Percentiles rank a stretch among this genome's conserved stretches.
Conservation (phyloP, 2,113 vertebrate species). For the Amia ocellicauda region DNA sequence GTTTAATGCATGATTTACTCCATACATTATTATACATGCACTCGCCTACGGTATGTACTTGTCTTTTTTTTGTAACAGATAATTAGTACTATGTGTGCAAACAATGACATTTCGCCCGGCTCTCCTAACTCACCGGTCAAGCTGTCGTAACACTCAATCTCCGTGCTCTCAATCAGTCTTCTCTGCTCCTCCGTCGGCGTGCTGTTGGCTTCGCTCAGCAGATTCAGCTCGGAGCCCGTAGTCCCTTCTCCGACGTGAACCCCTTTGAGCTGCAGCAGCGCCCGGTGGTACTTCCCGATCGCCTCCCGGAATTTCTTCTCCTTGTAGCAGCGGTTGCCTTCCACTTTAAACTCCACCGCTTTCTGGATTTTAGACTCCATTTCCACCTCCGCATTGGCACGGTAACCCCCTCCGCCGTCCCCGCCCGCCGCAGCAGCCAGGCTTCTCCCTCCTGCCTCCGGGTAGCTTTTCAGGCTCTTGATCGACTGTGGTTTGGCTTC, state of each 20-base stretch:
- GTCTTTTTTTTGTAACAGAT: too few species aligned
- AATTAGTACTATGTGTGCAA: too few species aligned
- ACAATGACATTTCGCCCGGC: too few species aligned
- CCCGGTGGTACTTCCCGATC: conserved; percentile 87
- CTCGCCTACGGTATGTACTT: too few species aligned
- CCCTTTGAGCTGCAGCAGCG: conserved; percentile 85
- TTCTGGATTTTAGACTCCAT: conserved; percentile 82
- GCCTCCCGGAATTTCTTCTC: conserved; percentile 91
- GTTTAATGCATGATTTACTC: too few species aligned
- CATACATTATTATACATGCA: too few species aligned
- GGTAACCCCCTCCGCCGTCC: conserved; percentile 43
- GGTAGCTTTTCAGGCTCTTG: conserved; percentile 68
- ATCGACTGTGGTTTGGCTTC: conserved; percentile 66
- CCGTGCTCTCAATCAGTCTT: conserved; percentile 79
- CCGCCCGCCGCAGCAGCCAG: conserved; percentile 66
- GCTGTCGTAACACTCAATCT: conserved; percentile 90
- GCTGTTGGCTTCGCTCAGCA: conserved; percentile 55
- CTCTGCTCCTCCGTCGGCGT: conserved; percentile 81
- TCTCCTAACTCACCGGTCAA: conserved; percentile 71
- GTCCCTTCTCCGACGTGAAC: conserved; percentile 69
- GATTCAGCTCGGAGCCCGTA: conserved; percentile 64
- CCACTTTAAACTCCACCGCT: conserved; percentile 82
- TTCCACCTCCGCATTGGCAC: conserved; percentile 61
- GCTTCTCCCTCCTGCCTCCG: conserved; percentile 69
- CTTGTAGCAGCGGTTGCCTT: conserved; percentile 86